Percentiles rank a stretch among this genome's conserved stretches.
phyloP scores from a whole-genome alignment of 2,113 vertebrate species.

The Ginglymostoma cirratum region DNA sequence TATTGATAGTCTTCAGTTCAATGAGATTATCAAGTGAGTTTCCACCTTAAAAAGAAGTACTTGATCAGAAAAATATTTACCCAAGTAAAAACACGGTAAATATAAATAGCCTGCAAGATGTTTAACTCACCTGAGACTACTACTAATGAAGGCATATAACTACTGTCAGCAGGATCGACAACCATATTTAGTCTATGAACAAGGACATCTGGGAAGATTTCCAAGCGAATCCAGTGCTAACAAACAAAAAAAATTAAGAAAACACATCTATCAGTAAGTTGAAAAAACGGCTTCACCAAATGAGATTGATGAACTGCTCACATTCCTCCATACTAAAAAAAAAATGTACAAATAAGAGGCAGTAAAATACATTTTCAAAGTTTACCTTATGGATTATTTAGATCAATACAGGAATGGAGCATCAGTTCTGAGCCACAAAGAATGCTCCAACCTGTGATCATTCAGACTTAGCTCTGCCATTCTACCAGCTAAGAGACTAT shows the following conservation, averaged over 20 bases:
- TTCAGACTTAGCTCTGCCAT: not conserved
- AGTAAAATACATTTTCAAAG: not conserved
- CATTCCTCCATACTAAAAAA: not conserved
- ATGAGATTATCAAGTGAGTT: slow-evolving; percentile 94
- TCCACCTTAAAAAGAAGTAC: slow-evolving; percentile 63
- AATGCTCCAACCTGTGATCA: not conserved
- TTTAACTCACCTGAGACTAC: slow-evolving; percentile 79
- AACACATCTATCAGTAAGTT: not conserved
- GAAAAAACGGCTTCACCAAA: not conserved
- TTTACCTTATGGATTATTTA: not conserved
- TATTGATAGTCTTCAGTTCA: slow-evolving; percentile 91
- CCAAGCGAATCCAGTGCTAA: slow-evolving; percentile 95
- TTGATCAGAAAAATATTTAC: not conserved
- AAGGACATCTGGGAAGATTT: slow-evolving; percentile 91
- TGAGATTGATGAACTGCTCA: not conserved
- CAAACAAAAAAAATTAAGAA: slow-evolving; percentile 34
- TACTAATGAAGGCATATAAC: slow-evolving; percentile 96
- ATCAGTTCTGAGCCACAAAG: not conserved
- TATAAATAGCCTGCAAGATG: not conserved
- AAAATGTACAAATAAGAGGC: not conserved
- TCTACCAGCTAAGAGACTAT: not conserved
- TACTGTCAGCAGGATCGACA: slow-evolving; percentile 94
- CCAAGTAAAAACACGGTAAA: not conserved
- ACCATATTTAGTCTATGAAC: slow-evolving; percentile 89
- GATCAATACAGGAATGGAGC: not conserved